Evolutionary conservation across 2,888 invertebrate genomes (phyloP).

Genomic region (Aphidius colemani): DNA sequence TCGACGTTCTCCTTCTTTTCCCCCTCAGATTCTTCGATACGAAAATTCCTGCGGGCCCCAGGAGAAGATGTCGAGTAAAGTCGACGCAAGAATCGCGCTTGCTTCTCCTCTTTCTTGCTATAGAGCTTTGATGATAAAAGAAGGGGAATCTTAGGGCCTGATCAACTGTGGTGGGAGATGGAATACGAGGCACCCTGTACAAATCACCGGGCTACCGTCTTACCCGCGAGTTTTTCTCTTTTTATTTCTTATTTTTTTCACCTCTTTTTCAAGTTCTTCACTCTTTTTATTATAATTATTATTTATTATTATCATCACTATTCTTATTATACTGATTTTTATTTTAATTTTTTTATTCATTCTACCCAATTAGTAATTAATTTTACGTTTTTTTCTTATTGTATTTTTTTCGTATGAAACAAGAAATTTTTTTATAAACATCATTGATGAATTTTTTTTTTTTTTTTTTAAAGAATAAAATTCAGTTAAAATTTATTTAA

Average conservation of each 20-base stretch:
- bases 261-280: constrained; percentile 24
- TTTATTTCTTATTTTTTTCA: constrained; percentile 35
- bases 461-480: too few species aligned
- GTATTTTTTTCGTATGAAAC: too few species aligned
- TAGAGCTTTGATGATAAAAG: constrained; percentile 58
- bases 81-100: constrained; percentile 48
- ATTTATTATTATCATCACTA: too few species aligned
- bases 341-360: not conserved
- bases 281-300: too few species aligned
- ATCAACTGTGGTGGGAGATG: constrained; percentile 43
- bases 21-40: constrained; percentile 39
- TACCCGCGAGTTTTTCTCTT: constrained; percentile 50
- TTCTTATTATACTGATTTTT: constrained; percentile 8
- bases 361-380: too few species aligned
- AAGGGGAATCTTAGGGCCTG: constrained; percentile 34
- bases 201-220: constrained; percentile 60
- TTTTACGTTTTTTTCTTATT: too few species aligned
- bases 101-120: constrained; percentile 57
- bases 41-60: constrained; percentile 34
- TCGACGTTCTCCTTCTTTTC: constrained; percentile 45
- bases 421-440: too few species aligned
- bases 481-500: not conserved
- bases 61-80: constrained; percentile 26
- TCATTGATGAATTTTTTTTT: too few species aligned
- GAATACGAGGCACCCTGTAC: constrained; percentile 57